phyloP scores from a whole-genome alignment of 2,113 vertebrate species.

The Carettochelys insculpta region DNA sequence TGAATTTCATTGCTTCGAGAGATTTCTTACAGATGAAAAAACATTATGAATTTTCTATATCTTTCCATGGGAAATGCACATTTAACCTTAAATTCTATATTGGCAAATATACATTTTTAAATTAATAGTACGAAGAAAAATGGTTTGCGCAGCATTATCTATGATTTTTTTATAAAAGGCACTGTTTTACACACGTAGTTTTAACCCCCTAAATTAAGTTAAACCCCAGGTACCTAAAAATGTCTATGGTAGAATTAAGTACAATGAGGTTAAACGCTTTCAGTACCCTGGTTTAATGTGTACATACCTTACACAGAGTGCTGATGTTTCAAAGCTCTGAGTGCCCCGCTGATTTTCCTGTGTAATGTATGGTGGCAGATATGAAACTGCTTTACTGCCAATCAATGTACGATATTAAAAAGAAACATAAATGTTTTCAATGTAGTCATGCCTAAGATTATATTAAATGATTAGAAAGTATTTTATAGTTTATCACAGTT shows the following conservation, averaged over 20 bases:
- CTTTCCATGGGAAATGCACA: not conserved
- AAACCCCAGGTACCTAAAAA: not conserved
- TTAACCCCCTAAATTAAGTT: not conserved
- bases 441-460: not conserved
- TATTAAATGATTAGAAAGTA: slow-evolving; percentile 25
- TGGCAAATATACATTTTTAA: not conserved
- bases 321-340: not conserved
- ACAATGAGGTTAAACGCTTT: not conserved
- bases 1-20: not conserved
- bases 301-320: not conserved
- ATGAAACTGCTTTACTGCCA: not conserved
- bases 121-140: not conserved
- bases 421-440: not conserved
- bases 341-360: not conserved
- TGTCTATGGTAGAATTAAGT: not conserved
- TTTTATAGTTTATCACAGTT: slow-evolving; percentile 9
- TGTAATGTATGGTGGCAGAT: not conserved
- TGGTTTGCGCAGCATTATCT: not conserved
- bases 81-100: not conserved
- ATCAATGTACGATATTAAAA: not conserved
- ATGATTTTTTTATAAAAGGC: not conserved
- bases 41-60: not conserved
- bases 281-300: not conserved
- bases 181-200: not conserved
- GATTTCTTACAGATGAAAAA: not conserved